phyloP scores from a whole-genome alignment of 2,797 vertebrate species.

The Spinibarbus caldwelli region DNA sequence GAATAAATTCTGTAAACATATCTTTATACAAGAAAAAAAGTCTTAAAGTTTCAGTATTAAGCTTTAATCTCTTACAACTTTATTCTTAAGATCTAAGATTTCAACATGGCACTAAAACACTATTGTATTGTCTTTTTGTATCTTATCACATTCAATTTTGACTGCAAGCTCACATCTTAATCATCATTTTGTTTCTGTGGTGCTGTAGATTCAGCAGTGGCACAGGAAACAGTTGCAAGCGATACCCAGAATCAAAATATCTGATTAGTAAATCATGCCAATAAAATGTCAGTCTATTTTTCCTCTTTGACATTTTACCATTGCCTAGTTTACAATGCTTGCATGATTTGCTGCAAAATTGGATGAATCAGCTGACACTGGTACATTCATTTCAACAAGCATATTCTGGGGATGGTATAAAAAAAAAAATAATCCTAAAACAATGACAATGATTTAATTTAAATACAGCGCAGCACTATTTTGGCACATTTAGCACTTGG shows the following conservation, averaged over 20 bases:
- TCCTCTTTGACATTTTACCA: neutral
- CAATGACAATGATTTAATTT: neutral
- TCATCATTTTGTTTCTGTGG: neutral
- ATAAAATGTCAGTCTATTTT: neutral
- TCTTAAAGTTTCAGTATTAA: neutral
- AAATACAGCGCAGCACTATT: neutral
- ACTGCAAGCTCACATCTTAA: neutral
- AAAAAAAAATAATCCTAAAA: neutral
- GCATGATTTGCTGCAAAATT: neutral
- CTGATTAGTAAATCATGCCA: neutral
- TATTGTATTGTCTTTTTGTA: neutral
- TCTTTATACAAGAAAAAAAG: no score
- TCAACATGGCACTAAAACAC: neutral
- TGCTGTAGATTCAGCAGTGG: neutral
- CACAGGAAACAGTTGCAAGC: neutral
- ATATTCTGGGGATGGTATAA: neutral
- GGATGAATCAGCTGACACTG: neutral
- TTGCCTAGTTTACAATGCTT: neutral
- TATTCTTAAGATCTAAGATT: neutral
- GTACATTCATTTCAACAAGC: neutral
- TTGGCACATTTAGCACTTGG: neutral
- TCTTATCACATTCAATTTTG: neutral
- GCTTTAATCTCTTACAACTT: neutral
- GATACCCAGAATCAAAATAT: neutral
- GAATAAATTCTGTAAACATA: neutral